A percentile compares a stretch with the other conserved stretches of the same genome.
These are phyloP conservation scores for Coregonus ussuriensis DNA, from an alignment of 2,797 vertebrate genomes.

Conservation along the genomic window DNA sequence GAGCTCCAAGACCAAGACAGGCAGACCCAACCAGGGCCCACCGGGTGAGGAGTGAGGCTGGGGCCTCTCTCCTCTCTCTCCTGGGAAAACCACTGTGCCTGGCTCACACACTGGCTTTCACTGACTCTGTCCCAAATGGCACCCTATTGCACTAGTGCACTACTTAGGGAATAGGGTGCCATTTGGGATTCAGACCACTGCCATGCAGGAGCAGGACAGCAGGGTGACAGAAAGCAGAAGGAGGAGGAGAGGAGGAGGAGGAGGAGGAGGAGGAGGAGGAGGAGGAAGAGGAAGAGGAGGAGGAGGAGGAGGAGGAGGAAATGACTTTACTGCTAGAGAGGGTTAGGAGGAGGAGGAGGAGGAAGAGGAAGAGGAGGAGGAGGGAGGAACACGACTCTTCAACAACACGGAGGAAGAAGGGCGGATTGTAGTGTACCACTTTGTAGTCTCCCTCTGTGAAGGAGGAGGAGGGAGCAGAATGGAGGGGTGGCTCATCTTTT, in stretches of 20 bases:
- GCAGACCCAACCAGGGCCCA: neutral
- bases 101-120: too few relatives aligned
- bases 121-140: too few relatives aligned
- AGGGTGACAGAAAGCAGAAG: slow-evolving; percentile 25
- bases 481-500: neutral
- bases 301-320: neutral
- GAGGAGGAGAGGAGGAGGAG: neutral
- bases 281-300: neutral
- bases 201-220: slow-evolving; percentile 26
- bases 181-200: slow-evolving; percentile 14
- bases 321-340: too few relatives aligned
- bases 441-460: neutral
- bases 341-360: slow-evolving; percentile 7
- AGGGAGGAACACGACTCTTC: neutral
- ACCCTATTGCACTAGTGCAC: neutral
- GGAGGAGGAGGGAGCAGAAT: neutral
- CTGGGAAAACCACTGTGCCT: too few relatives aligned
- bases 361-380: neutral
- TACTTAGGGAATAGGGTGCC: neutral
- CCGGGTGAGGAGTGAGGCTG: neutral
- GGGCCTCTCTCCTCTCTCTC: neutral
- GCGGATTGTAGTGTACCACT: neutral
- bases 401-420: neutral
- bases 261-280: neutral
- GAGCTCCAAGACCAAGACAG: neutral